Evolutionary conservation across 2,797 vertebrate genomes (phyloP), one percentile per base, ranked within the genome.

Genomic region (Natrix natrix): DNA sequence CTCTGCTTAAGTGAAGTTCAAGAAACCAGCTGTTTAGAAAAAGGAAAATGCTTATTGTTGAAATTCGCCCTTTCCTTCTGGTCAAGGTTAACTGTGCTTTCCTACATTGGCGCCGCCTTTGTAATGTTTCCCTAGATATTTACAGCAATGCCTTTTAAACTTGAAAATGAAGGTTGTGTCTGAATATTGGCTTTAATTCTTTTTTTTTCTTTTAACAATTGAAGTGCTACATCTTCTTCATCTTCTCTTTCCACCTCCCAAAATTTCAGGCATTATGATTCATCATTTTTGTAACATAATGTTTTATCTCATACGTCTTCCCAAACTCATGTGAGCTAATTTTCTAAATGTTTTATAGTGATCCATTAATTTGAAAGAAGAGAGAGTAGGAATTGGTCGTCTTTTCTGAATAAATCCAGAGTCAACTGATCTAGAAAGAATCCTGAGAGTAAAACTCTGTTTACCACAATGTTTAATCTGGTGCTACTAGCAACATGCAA

Each of bases 1-100:
- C 96, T 96, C 93, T 96, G 94, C 95, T 97, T 95, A 97, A 97
- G 93, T 95, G 96, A 96, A 96, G 96, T 97, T 97, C 93, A 97
- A 97, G 96, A 97, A 96, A 94, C 92, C 96, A 95, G 96, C 96
- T 96, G 97, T 95, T 96, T 94, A 94, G 94, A 91, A 86, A 95
- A 96, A 97, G 95, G 96, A 96, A 96, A 96, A 94, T 94, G 88
- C 94, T 95, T 93, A 97, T 97, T 97, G 96, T 97, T 96, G 93
- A 96, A 86, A 87, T 96, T 94, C 88, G 94, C 94, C 93, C 95
- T 95, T 12, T 89, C 94, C 96, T 96, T 63, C 10, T 90, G 90
- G 94, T 94, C 96, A 97, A 97, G 96, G 95, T 96, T 97, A 97
- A 96, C 95, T 78, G 74, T 95, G 95, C 32, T 92, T 97, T 93